Evolutionary conservation across 53 echinoderm and acorn worm genomes (phyloP).

Genomic region (Zoroaster sp.): DNA sequence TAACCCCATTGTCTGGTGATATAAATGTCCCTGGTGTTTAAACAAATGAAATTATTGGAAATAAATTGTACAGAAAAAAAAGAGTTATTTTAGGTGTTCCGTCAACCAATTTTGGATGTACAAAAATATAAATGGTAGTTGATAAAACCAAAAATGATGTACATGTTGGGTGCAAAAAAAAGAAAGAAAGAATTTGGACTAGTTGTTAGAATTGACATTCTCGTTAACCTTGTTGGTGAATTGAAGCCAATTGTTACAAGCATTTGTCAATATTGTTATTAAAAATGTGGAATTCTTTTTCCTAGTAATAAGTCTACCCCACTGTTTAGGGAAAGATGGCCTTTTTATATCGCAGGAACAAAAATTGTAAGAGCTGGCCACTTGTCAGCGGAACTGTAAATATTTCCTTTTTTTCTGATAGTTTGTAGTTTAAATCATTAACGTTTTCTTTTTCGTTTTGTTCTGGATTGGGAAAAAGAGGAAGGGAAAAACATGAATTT

Average conservation of each 20-base stretch:
- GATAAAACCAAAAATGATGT: constrained; percentile 3
- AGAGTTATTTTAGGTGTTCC: background rate
- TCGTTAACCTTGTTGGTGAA: background rate
- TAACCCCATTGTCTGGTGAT: background rate
- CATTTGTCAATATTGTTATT: background rate
- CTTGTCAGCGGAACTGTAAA: constrained; percentile 45
- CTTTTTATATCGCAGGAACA: background rate
- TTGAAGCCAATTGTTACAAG: background rate
- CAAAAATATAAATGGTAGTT: background rate
- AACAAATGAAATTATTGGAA: background rate
- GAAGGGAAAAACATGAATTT: background rate
- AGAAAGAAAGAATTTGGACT: background rate
- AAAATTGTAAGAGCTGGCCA: background rate
- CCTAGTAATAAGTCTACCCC: background rate
- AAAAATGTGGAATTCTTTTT: background rate
- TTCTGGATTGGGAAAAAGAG: background rate
- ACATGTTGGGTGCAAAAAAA: background rate
- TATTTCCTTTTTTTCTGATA: constrained; percentile 25
- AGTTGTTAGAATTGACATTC: background rate
- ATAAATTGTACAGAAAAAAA: background rate
- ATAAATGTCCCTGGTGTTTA: background rate
- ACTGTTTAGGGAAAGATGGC: background rate
- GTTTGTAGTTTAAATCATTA: constrained; percentile 33
- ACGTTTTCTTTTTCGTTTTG: background rate
- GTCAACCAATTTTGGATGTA: background rate